Evolutionary conservation across 2,797 vertebrate genomes (phyloP).

Genomic region (Chaetodon trifasciatus): DNA sequence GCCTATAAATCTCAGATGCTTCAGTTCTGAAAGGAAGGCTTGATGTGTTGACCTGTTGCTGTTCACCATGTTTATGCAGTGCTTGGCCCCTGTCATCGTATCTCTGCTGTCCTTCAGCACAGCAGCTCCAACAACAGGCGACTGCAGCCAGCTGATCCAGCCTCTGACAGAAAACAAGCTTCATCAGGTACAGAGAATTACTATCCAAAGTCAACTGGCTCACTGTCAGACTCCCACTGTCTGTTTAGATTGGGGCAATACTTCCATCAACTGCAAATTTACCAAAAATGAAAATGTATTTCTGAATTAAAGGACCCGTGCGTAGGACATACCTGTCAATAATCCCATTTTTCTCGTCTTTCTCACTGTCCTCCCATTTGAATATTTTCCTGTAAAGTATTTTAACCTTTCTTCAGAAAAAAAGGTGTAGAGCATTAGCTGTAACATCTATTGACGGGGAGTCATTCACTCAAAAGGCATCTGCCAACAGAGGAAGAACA

Average conservation of each 20-base stretch:
- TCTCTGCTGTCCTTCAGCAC: constrained; percentile 4
- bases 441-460: no score
- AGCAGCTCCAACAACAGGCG: background rate
- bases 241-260: background rate
- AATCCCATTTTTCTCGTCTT: no score
- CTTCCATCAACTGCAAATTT: background rate
- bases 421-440: no score
- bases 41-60: background rate
- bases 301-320: background rate
- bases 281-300: background rate
- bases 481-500: no score
- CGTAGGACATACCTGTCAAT: no score
- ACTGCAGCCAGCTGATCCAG: constrained; percentile 3
- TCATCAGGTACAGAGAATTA: background rate
- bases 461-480: no score
- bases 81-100: background rate
- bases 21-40: background rate
- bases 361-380: no score
- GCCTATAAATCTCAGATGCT: background rate
- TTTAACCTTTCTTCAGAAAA: no score
- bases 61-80: background rate
- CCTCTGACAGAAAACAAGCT: background rate
- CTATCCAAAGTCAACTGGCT: background rate
- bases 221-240: background rate
- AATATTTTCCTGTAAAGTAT: no score